A percentile compares a stretch with the other conserved stretches of the same genome.
Evolutionary conservation across 2,113 vertebrate genomes (phyloP).

Genomic region (Eclectus roratus): DNA sequence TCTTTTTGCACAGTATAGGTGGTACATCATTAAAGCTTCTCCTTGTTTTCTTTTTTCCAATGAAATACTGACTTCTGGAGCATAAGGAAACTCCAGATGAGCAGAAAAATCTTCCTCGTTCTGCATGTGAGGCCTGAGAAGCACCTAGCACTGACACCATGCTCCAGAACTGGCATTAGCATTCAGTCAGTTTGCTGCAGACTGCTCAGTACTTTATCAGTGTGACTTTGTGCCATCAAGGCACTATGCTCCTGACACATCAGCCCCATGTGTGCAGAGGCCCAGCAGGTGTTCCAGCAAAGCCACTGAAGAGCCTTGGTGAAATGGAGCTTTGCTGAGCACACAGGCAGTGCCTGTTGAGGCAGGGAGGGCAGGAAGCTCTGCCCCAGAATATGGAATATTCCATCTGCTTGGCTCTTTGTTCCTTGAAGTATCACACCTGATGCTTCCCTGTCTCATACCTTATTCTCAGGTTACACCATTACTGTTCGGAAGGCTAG

Average conservation of each 20-base stretch:
- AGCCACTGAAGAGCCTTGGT: background rate
- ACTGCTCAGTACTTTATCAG: background rate
- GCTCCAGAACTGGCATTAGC: background rate
- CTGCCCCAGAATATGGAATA: background rate
- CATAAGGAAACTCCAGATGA: background rate
- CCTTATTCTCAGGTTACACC: background rate
- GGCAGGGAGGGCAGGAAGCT: background rate
- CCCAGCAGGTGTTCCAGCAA: background rate
- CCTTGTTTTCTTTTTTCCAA: background rate
- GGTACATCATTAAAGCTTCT: background rate
- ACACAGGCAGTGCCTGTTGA: background rate
- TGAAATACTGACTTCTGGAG: background rate
- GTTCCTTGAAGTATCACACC: background rate
- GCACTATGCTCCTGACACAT: background rate
- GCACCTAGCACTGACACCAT: background rate
- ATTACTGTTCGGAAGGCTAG: background rate
- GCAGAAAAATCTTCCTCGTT: background rate
- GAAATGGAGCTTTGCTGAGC: background rate
- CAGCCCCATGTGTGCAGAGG: background rate
- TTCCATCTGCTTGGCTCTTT: background rate
- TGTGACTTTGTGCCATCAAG: background rate
- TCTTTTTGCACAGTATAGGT: background rate
- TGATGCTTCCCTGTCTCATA: background rate
- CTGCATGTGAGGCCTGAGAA: fast-evolving
- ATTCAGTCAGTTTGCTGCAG: background rate